Conservation (phyloP, 2,888 invertebrate species). For the Seladonia tumulorum region DNA sequence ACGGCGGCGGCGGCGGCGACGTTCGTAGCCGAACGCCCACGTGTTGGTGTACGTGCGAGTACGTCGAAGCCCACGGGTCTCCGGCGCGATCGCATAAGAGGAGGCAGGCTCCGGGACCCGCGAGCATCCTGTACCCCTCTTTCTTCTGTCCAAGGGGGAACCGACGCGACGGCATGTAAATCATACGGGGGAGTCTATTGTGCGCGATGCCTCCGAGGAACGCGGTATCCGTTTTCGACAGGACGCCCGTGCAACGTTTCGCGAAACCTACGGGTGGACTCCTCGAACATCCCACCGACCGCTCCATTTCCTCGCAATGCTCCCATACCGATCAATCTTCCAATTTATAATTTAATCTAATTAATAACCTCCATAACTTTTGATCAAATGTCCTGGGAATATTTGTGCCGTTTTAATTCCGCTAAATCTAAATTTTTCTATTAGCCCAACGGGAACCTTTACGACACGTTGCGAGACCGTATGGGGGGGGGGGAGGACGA, state of each 20-base stretch:
- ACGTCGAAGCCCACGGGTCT: slow-evolving; percentile 28
- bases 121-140: slow-evolving; percentile 47
- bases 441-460: too few species aligned
- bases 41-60: slow-evolving; percentile 58
- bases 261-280: neutral
- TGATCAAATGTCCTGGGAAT: too few species aligned
- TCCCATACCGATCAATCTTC: neutral
- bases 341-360: too few species aligned
- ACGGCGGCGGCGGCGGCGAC: slow-evolving; percentile 55
- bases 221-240: slow-evolving; percentile 36
- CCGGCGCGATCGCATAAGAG: slow-evolving; percentile 36
- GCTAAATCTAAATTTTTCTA: too few species aligned
- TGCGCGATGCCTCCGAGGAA: slow-evolving; percentile 60
- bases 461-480: too few species aligned
- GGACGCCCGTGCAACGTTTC: slow-evolving; percentile 3
- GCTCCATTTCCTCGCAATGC: neutral
- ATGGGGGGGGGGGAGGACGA: too few species aligned
- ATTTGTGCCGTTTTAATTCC: too few species aligned
- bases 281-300: neutral
- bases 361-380: too few species aligned
- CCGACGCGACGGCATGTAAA: slow-evolving; percentile 75
- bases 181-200: slow-evolving; percentile 76
- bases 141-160: slow-evolving; percentile 49
- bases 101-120: slow-evolving; percentile 34
- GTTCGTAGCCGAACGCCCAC: slow-evolving; percentile 66